phyloP scores from a whole-genome alignment of 2,797 vertebrate species.

The Bradypodion pumilum region DNA sequence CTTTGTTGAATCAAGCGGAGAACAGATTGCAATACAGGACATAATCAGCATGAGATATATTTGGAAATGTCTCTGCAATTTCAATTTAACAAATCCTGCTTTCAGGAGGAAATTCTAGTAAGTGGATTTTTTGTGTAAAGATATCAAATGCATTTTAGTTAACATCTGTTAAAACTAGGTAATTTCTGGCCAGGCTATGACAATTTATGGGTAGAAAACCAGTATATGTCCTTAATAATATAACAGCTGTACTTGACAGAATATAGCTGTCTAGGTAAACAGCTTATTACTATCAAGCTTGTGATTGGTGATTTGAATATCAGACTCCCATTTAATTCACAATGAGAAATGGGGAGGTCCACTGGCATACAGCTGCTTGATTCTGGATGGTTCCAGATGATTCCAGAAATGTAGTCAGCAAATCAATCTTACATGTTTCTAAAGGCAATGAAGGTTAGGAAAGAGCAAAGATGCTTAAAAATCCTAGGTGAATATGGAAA shows the following conservation, averaged over 20 bases:
- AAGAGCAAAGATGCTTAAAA: not conserved
- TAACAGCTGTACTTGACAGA: conserved; percentile 49
- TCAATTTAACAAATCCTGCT: conserved; percentile 62
- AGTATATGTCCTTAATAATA: conserved; percentile 55
- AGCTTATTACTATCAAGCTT: conserved; percentile 49
- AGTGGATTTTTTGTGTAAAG: conserved; percentile 52
- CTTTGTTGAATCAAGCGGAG: conserved; percentile 44
- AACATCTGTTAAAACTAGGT: conserved; percentile 44
- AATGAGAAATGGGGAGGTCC: conserved; percentile 45
- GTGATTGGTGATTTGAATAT: conserved; percentile 57
- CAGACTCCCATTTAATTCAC: conserved; percentile 34
- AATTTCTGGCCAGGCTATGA: conserved; percentile 39
- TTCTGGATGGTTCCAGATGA: conserved; percentile 33
- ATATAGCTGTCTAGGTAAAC: conserved; percentile 49
- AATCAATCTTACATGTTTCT: conserved; percentile 5
- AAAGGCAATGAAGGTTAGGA: not conserved
- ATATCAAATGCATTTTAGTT: conserved; percentile 35
- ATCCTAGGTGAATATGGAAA: not conserved
- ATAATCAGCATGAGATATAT: conserved; percentile 35
- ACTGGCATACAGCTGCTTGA: conserved; percentile 27
- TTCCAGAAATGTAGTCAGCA: conserved; percentile 1
- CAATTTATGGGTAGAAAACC: conserved; percentile 44
- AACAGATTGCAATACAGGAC: conserved; percentile 36
- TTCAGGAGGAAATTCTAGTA: conserved; percentile 56
- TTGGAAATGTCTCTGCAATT: conserved; percentile 42